Evolutionary conservation across 2,797 vertebrate genomes (phyloP).

Genomic region (Todus mexicanus): DNA sequence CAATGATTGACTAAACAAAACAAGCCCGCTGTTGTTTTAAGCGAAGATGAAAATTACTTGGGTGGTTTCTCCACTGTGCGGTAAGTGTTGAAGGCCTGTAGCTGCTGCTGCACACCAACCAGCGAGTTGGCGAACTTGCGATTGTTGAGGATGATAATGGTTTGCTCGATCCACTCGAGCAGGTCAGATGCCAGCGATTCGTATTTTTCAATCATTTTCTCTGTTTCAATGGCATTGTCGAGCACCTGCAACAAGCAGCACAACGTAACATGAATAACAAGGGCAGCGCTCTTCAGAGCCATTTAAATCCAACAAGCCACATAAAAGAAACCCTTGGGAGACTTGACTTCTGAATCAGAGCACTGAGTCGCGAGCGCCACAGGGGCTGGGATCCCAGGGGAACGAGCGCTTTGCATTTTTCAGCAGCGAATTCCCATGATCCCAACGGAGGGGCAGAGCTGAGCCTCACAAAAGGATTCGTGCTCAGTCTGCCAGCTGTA

Average conservation of each 20-base stretch:
- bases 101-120: slow-evolving; percentile 94
- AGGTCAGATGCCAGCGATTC: slow-evolving; percentile 95
- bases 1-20: background rate
- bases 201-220: slow-evolving; percentile 98
- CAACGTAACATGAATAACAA: background rate
- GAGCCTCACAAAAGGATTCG: background rate
- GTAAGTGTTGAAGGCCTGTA: slow-evolving; percentile 98
- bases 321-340: background rate
- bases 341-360: background rate
- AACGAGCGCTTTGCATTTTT: background rate
- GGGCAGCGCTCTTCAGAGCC: background rate
- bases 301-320: background rate
- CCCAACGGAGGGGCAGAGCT: background rate
- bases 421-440: background rate
- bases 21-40: background rate
- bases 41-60: slow-evolving; percentile 77
- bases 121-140: slow-evolving; percentile 97
- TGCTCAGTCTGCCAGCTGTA: background rate
- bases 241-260: slow-evolving; percentile 79
- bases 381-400: background rate
- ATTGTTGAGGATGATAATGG: slow-evolving; percentile 98
- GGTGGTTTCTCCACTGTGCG: slow-evolving; percentile 95
- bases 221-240: slow-evolving; percentile 94
- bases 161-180: slow-evolving; percentile 98
- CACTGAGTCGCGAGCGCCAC: background rate